phyloP scores from a whole-genome alignment of 2,113 vertebrate genomes.

The Gobiocypris rarus region DNA sequence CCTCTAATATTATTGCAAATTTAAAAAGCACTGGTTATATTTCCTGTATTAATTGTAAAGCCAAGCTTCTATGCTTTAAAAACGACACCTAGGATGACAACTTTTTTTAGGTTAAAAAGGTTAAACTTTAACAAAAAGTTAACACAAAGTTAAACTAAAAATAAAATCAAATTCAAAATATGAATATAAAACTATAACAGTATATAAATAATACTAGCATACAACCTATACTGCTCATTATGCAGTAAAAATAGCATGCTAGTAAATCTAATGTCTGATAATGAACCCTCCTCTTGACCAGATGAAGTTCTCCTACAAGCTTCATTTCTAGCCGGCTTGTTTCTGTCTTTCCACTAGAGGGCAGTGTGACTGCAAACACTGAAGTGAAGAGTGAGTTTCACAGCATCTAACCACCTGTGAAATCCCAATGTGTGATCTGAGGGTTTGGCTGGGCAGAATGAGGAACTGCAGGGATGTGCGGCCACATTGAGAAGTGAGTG shows the following conservation, averaged over 20 bases:
- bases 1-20: too few species aligned
- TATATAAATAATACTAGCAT: not conserved
- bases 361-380: not conserved
- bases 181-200: not conserved
- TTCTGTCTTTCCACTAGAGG: slow-evolving; percentile 13
- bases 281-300: too few species aligned
- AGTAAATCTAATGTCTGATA: too few species aligned
- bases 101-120: too few species aligned
- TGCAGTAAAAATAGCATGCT: too few species aligned
- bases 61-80: too few species aligned
- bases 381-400: not conserved
- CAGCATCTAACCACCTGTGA: slow-evolving; percentile 7
- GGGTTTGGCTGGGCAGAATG: not conserved
- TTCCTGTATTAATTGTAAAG: too few species aligned
- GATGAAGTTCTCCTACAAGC: not conserved
- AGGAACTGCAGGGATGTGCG: not conserved
- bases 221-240: too few species aligned
- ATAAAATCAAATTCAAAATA: not conserved
- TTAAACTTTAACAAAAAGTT: too few species aligned
- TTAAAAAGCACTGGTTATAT: too few species aligned
- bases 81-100: too few species aligned
- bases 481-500: not conserved
- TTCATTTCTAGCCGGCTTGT: not conserved
- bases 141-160: not conserved
- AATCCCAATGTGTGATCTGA: slow-evolving; percentile 24